A percentile compares a stretch with the other conserved stretches of the same genome.
Conservation (phyloP, 2,888 invertebrate species). For the Aproaerema taeniolella region DNA sequence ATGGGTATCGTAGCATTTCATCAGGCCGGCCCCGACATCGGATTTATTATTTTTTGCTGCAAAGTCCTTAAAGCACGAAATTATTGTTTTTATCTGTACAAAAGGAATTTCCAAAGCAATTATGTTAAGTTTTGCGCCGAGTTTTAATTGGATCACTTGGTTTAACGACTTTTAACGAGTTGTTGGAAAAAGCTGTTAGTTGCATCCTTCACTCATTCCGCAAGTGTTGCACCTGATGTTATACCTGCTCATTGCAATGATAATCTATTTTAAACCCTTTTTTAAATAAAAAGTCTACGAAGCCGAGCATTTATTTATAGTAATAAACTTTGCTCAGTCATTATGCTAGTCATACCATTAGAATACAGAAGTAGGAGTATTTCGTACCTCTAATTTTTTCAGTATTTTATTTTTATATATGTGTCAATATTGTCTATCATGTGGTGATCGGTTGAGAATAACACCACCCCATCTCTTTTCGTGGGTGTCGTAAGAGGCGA, state of each 20-base stretch:
- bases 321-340: too few relatives aligned
- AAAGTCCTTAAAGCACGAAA: conserved; percentile 67
- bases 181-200: conserved; percentile 47
- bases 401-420: too few relatives aligned
- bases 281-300: too few relatives aligned
- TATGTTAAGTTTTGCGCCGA: conserved; percentile 65
- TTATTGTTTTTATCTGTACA: conserved; percentile 75
- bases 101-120: conserved; percentile 72
- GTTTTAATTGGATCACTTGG: conserved; percentile 70
- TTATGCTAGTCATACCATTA: too few relatives aligned
- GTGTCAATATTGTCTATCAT: too few relatives aligned
- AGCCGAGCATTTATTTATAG: too few relatives aligned
- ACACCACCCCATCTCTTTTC: too few relatives aligned
- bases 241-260: not conserved
- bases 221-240: conserved; percentile 4
- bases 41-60: conserved; percentile 74
- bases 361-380: too few relatives aligned
- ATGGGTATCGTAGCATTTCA: conserved; percentile 71
- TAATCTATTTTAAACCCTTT: not conserved
- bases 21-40: conserved; percentile 50
- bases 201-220: conserved; percentile 30
- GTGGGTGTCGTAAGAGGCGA: too few relatives aligned
- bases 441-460: too few relatives aligned
- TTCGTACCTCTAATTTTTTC: too few relatives aligned
- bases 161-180: conserved; percentile 70